Base-by-base conservation (phyloP, 2,113 vertebrate genomes). In the Engystomops pustulosus region DNA sequence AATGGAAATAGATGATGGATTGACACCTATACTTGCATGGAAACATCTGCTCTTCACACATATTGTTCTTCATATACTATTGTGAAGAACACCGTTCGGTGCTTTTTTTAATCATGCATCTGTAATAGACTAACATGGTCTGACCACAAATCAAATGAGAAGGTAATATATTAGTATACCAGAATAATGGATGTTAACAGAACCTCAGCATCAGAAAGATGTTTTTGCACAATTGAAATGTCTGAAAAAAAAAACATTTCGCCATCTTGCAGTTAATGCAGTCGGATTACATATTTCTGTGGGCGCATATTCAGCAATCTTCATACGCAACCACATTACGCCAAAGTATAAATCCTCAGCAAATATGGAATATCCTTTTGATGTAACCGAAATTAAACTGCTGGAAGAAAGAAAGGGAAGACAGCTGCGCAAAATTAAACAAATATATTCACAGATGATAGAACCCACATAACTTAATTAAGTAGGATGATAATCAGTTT, bases 281-380 rank as follows among this genome's bases (percentile, higher is more conserved):
- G 55, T 27, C 1, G 81, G 70, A 83, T 67, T 83, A 83, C 58
- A 83, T 10, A 27, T 76, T 76, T 75, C 70, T 76, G 44, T 76
- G 38, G 71, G 81, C 71, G 25, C 38, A 58, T 83, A 51, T 76
- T 83, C 81, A 83, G 65, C 11, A 75, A 23, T 76, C 81, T 67
- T 83, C 81, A 58, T 67, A 83, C 44, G 70, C 81, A 75, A 17
- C 47, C 55, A 83, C 58, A 76, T 83, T 83, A 76, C 62, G 81
- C 71, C 65, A 83, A 83, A 76, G 17, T 47, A 83, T 67, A 83
- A 76, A 25, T 83, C 81, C 58, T 83, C 23, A 38, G 70, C 55
- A 83, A 83, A 83, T 83, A 83, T 49, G 71, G 71, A 76, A 83
- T 83, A 83, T 83, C 81, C 81, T 76, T 83, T 62, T 67, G 71